phyloP scores from a whole-genome alignment of 2,888 invertebrate genomes.

The Auanema sp. region DNA sequence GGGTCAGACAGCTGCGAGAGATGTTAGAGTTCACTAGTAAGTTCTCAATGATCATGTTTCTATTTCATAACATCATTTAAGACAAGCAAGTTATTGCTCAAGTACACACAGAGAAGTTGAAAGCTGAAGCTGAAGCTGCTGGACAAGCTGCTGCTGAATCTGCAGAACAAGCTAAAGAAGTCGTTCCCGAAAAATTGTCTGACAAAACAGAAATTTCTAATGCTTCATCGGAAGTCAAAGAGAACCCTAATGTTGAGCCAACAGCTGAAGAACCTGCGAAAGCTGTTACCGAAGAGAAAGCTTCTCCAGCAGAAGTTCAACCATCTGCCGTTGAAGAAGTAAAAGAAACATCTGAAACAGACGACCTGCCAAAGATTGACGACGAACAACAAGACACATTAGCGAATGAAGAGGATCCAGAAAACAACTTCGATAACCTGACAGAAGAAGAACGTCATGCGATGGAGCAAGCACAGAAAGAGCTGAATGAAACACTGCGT shows the following conservation, averaged over 20 bases:
- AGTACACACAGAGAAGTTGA: constrained; percentile 9
- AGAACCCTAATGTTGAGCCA: neutral
- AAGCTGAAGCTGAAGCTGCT: constrained; percentile 8
- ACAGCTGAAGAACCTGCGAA: neutral
- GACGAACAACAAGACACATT: too few relatives aligned
- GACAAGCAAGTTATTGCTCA: neutral
- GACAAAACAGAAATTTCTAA: too few relatives aligned
- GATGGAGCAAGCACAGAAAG: neutral
- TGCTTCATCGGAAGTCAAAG: too few relatives aligned
- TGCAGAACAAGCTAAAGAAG: neutral
- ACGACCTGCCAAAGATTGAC: too few relatives aligned
- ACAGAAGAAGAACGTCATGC: neutral
- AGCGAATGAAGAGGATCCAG: too few relatives aligned
- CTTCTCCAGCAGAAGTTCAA: too few relatives aligned
- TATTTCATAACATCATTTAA: too few relatives aligned
- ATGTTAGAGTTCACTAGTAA: constrained; percentile 15
- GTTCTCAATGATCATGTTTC: too few relatives aligned
- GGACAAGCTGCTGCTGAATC: neutral
- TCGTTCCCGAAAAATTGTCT: too few relatives aligned
- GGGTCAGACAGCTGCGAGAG: constrained; percentile 43
- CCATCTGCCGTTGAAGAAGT: too few relatives aligned
- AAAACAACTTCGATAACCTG: too few relatives aligned
- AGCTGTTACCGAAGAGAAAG: neutral
- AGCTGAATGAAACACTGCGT: constrained; percentile 5
- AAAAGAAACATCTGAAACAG: too few relatives aligned